Base-by-base conservation (phyloP, 37 sponge, comb jelly and placozoan genomes). In the Aplysina aerophoba region DNA sequence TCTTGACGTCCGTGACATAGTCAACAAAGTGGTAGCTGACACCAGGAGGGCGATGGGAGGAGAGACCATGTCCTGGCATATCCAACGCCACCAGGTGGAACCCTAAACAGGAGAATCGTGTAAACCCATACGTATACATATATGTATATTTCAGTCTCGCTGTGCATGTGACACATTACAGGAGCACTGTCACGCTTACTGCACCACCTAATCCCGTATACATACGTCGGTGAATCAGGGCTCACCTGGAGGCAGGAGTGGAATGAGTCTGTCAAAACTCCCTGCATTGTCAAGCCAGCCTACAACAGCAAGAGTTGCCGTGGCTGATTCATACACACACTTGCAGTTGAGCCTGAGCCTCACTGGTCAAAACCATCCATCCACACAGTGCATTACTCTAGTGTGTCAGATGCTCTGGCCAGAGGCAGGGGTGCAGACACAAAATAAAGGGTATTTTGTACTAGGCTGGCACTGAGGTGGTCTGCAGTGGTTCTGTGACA, bases 201-300 rank as follows among this genome's bases (percentile, higher is more conserved):
- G 5, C 27, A 63, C 11, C 65, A 63, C 24, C 3, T 63, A 5
- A 63, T 30, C 3, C 28, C 11, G 27, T 63, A 8, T 8, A 63
- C 65, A 63, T 63, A 5, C 5, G 27, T 44, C 8, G 50, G 50
- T 44, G 50, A 44, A 44, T 11, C 50, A 44, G 8, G 8, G 6
- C 50, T 44, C 50, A 24, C 24, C 28, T 63, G 65, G 20, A 80
- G 81, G 75, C 3, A 94, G 59, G 37, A 91, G 65, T 21, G 95
- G 95, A 55, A 90, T 83, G 5, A 94, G 77, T 21, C 71, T 83
- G 73, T 91, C 91, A 81, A 94, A 94, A 35, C 82, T 81, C 5
- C 89, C 92, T 55, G 95, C 91, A 94, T 94, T 94, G 53, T 94
- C 92, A 59, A 89, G 81, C 95, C 95, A 94, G 4, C 93, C 93